Conservation (phyloP, 1,140 invertebrate genomes). For the Leptopilina boulardi region DNA sequence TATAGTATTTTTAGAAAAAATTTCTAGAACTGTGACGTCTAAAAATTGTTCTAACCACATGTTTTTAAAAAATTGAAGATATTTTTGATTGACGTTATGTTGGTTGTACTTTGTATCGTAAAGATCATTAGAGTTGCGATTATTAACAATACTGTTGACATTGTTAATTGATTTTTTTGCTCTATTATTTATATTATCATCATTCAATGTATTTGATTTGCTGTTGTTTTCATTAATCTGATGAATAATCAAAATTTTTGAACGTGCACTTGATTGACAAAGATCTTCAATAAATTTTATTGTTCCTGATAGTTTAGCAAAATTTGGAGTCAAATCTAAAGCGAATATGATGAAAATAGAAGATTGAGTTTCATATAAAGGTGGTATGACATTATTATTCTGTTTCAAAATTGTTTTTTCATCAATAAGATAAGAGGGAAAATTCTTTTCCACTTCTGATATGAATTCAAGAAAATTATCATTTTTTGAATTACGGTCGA, state of each 20-base stretch:
- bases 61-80: background rate
- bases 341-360: background rate
- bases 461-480: background rate
- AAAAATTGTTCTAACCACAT: background rate
- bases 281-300: background rate
- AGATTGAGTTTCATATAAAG: background rate
- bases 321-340: background rate
- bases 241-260: background rate
- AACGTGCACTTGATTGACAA: background rate
- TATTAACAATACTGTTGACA: no score
- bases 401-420: background rate
- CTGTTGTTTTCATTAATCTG: background rate
- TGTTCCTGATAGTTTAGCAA: background rate
- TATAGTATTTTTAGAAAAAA: background rate
- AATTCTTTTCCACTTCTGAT: background rate
- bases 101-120: no score
- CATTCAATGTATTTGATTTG: background rate
- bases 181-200: background rate
- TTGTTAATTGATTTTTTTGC: background rate
- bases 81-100: background rate
- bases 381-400: background rate
- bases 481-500: background rate
- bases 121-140: no score
- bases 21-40: background rate
- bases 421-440: background rate